Conservation (phyloP, 1,140 invertebrate species). For the Colletes latitarsis region DNA sequence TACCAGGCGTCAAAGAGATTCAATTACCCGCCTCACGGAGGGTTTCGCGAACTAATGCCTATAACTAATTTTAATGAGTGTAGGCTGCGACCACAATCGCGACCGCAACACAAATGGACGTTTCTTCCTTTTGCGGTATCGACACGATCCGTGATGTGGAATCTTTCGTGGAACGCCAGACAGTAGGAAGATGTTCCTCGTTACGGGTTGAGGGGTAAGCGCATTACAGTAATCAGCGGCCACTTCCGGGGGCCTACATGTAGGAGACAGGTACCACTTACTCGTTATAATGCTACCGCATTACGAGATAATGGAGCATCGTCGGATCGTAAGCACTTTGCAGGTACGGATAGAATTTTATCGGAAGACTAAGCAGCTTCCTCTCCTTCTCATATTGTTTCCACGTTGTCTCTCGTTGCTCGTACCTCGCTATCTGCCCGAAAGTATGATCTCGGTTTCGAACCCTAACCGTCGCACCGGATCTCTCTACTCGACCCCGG, state of each 20-base stretch:
- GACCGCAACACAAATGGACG: slow-evolving; percentile 28
- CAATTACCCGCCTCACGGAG: slow-evolving; percentile 57
- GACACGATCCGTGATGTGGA: slow-evolving; percentile 42
- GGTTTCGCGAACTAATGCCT: slow-evolving; percentile 48
- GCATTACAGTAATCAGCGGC: slow-evolving; percentile 71
- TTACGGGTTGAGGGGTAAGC: slow-evolving; percentile 55
- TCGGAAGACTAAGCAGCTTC: slow-evolving; percentile 37
- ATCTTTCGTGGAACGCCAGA: slow-evolving; percentile 65
- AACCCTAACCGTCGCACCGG: no score
- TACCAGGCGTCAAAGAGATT: slow-evolving; percentile 61
- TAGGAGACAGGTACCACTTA: slow-evolving; percentile 73
- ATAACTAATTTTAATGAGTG: slow-evolving; percentile 55
- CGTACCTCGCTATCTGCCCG: no score
- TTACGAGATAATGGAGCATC: slow-evolving; percentile 76
- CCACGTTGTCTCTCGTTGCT: background rate
- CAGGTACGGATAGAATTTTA: slow-evolving; percentile 60
- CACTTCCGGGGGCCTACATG: slow-evolving; percentile 68
- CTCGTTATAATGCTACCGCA: slow-evolving; percentile 74
- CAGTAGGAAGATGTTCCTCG: slow-evolving; percentile 71
- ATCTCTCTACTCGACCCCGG: no score
- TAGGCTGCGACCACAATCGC: slow-evolving; percentile 33
- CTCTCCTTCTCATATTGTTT: slow-evolving; percentile 3
- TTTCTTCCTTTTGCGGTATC: slow-evolving; percentile 41
- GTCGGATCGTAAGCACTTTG: slow-evolving; percentile 63
- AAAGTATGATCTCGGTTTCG: no score